These are phyloP conservation scores for Drosophila multiciliata DNA, from an alignment of 2,888 invertebrate species.

Conservation along the genomic window DNA sequence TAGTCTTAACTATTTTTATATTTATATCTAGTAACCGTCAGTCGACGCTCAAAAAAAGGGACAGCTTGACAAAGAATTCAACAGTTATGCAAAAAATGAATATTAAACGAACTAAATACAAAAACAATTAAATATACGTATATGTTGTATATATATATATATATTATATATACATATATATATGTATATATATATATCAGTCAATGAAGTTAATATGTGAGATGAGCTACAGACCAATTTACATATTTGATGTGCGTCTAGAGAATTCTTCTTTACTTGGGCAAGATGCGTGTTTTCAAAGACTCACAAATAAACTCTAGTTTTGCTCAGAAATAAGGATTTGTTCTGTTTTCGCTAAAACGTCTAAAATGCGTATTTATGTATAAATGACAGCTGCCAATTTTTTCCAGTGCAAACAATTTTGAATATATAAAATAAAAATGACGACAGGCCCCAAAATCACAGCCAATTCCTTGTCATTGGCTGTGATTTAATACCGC, in stretches of 20 bases:
- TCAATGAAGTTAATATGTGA: slow-evolving; percentile 76
- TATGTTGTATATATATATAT: slow-evolving; percentile 45
- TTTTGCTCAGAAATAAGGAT: slow-evolving; percentile 37
- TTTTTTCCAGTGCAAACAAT: slow-evolving; percentile 24
- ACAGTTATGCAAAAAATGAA: slow-evolving; percentile 44
- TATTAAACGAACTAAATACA: slow-evolving; percentile 32
- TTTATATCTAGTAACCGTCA: slow-evolving; percentile 27
- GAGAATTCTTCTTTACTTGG: slow-evolving; percentile 37
- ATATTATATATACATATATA: slow-evolving; percentile 41
- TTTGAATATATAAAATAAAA: slow-evolving; percentile 29
- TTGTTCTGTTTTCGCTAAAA: slow-evolving; percentile 57
- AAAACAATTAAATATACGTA: slow-evolving; percentile 57
- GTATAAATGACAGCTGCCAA: slow-evolving; percentile 36
- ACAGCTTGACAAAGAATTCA: slow-evolving; percentile 58
- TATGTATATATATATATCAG: slow-evolving; percentile 63
- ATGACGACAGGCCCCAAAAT: slow-evolving; percentile 41
- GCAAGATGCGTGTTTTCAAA: slow-evolving; percentile 18
- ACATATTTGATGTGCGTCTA: slow-evolving; percentile 27
- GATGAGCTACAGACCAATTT: slow-evolving; percentile 53
- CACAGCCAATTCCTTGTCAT: slow-evolving; percentile 49
- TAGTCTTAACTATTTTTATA: slow-evolving; percentile 38
- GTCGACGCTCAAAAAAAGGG: slow-evolving; percentile 44
- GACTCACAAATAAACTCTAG: slow-evolving; percentile 28
- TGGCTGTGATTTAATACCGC: slow-evolving; percentile 83
- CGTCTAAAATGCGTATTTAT: slow-evolving; percentile 33